These are phyloP conservation scores for Tetrax tetrax DNA, from an alignment of 2,113 vertebrate species.

Conservation along the genomic window DNA sequence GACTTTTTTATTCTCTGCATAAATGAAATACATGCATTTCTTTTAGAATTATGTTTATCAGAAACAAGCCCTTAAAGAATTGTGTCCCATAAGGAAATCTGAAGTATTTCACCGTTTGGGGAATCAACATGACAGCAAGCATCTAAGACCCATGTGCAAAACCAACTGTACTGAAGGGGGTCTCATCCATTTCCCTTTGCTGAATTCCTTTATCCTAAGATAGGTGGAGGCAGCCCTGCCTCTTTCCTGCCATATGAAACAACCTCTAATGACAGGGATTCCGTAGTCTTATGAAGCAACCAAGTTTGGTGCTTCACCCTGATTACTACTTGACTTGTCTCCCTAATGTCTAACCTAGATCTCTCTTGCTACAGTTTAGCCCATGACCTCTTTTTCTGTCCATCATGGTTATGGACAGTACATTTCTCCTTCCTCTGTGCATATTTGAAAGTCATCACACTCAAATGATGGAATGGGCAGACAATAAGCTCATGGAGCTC, in stretches of 20 bases:
- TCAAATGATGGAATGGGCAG: neutral
- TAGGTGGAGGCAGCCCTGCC: neutral
- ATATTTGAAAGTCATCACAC: neutral
- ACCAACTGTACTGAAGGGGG: rapidly evolving
- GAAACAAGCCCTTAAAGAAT: neutral
- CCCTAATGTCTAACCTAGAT: neutral
- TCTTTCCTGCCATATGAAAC: neutral
- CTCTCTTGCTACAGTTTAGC: neutral
- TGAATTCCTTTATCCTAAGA: neutral
- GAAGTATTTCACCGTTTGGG: neutral
- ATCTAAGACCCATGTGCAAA: neutral
- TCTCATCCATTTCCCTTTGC: neutral
- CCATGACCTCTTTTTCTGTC: neutral
- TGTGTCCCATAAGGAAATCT: neutral
- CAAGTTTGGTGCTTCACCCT: neutral
- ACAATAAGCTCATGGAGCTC: neutral
- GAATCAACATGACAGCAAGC: neutral
- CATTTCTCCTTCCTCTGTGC: neutral
- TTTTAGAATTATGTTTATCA: neutral
- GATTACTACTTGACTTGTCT: neutral
- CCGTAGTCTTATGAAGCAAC: neutral
- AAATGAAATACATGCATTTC: neutral
- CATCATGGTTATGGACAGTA: neutral
- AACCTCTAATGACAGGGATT: neutral
- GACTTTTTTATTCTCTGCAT: neutral